Conservation (phyloP, 2,888 invertebrate genomes). For the Synanthedon tipuliformis region DNA sequence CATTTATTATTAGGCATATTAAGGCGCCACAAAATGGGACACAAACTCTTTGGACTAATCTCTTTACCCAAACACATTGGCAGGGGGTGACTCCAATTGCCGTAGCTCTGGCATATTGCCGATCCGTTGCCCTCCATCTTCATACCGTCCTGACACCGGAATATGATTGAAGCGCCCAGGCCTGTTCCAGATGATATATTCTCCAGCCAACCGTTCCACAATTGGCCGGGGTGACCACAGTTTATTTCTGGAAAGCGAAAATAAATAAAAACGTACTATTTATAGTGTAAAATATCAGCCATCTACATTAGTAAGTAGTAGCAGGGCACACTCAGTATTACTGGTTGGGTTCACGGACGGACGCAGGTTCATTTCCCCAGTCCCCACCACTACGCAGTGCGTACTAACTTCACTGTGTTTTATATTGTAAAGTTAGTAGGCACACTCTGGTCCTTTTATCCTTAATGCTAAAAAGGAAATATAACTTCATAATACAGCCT, state of each 20-base stretch:
- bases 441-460: background rate
- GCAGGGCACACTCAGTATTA: no score
- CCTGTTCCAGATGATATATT: conserved; percentile 91
- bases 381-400: no score
- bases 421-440: background rate
- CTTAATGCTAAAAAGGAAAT: conserved; percentile 1
- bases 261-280: no score
- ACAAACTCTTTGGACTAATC: no score
- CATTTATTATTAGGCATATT: no score
- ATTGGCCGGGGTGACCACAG: conserved; percentile 92
- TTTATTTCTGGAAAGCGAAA: conserved; percentile 90
- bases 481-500: conserved; percentile 7
- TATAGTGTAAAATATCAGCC: no score
- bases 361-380: no score
- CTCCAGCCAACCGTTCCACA: conserved; percentile 97
- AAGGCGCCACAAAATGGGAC: no score
- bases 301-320: no score
- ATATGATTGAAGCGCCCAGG: conserved; percentile 91
- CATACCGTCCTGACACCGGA: conserved; percentile 93
- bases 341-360: no score
- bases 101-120: conserved; percentile 93
- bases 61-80: conserved; percentile 87
- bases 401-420: background rate
- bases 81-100: conserved; percentile 92
- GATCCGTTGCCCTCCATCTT: conserved; percentile 88